These are phyloP conservation scores for Apistogramma diplotaenia DNA, from an alignment of 2,113 vertebrate species.

Conservation along the genomic window DNA sequence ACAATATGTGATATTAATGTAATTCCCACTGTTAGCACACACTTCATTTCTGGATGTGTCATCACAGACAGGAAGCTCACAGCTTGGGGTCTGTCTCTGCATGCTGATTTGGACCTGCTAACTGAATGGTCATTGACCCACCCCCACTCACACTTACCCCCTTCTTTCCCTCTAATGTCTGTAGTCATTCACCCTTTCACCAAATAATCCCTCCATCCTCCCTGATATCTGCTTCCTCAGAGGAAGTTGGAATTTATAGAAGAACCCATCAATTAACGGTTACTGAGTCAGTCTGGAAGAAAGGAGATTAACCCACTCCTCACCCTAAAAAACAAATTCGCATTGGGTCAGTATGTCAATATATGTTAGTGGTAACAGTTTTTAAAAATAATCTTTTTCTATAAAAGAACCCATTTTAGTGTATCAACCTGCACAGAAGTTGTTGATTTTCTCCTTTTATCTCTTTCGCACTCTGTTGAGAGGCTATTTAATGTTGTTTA, in stretches of 20 bases:
- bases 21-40: neutral
- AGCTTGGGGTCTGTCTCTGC: constrained; percentile 29
- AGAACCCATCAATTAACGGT: constrained; percentile 23
- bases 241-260: constrained; percentile 25
- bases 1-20: neutral
- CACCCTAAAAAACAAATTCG: neutral
- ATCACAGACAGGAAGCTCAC: constrained; percentile 52
- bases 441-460: neutral
- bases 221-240: constrained; percentile 31
- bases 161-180: constrained; percentile 41
- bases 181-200: constrained; percentile 57
- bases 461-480: neutral
- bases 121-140: constrained; percentile 68
- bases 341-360: neutral
- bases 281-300: neutral
- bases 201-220: constrained; percentile 56
- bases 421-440: neutral
- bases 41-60: constrained; percentile 25
- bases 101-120: constrained; percentile 43
- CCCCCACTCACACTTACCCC: constrained; percentile 34
- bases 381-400: rapidly evolving
- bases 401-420: neutral
- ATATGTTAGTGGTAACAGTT: neutral
- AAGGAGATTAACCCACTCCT: neutral
- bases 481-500: constrained; percentile 36